Percentiles rank a stretch among this genome's conserved stretches.
phyloP scores from a whole-genome alignment of 2,797 vertebrate species.

The Scyliorhinus canicula region DNA sequence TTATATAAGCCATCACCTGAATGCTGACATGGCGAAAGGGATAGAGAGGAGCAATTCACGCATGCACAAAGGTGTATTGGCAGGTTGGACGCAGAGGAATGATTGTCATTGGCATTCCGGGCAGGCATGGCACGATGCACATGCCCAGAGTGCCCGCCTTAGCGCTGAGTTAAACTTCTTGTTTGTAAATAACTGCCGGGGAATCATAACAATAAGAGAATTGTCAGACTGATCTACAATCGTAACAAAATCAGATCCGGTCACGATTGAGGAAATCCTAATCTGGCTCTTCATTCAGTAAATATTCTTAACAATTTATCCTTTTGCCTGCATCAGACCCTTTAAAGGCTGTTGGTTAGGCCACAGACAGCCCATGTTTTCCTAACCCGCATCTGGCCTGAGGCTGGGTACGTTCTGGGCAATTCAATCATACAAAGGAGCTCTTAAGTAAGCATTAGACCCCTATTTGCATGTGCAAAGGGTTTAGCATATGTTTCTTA shows the following conservation, averaged over 20 bases:
- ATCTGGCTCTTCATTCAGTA: not conserved
- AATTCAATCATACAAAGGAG: not conserved
- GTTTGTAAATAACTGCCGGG: not conserved
- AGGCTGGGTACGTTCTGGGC: not conserved
- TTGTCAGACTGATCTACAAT: not conserved
- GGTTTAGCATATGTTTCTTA: not conserved
- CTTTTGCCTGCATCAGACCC: not conserved
- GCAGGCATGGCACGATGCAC: too few species aligned
- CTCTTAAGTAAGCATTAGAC: not conserved
- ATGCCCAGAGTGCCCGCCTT: too few species aligned
- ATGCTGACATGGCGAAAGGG: too few species aligned
- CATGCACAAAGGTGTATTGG: too few species aligned
- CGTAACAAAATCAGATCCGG: not conserved
- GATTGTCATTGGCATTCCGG: too few species aligned
- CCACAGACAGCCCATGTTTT: not conserved
- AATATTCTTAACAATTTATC: not conserved
- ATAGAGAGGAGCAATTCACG: too few species aligned
- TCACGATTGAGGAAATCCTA: not conserved
- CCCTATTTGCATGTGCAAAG: not conserved
- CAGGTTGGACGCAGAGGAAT: too few species aligned
- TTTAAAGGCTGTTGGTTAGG: not conserved
- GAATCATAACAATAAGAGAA: not conserved
- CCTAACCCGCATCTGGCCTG: not conserved
- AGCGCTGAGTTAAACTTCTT: not conserved
- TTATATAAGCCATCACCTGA: too few species aligned